A percentile compares a stretch with the other conserved stretches of the same genome.
Conservation (phyloP, 2,888 invertebrate genomes). For the Tridacna crocea region DNA sequence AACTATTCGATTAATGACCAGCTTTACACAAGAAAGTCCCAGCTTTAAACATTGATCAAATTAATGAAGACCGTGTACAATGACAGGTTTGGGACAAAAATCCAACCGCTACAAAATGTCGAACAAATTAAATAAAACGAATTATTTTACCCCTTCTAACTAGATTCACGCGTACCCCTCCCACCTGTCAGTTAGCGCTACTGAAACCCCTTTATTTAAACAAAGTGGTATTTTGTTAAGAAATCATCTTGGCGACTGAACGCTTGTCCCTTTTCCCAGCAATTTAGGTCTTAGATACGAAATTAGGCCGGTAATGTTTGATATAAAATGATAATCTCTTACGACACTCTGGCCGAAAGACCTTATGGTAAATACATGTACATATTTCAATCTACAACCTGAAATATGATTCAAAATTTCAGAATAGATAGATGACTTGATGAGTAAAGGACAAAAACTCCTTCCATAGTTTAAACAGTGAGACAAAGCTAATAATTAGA, state of each 20-base stretch:
- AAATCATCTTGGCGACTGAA: not conserved
- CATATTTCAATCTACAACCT: no score
- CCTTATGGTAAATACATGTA: no score
- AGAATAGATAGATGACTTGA: no score
- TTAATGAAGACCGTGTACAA: conserved; percentile 3
- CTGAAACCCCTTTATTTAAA: conserved; percentile 42
- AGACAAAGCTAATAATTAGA: conserved; percentile 55
- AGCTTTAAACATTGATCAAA: not conserved
- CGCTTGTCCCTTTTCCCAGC: not conserved
- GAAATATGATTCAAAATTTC: no score
- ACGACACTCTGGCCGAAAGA: no score
- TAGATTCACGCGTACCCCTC: conserved; percentile 58
- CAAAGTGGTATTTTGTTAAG: conserved; percentile 3
- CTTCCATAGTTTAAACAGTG: conserved; percentile 8
- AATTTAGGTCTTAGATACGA: not conserved
- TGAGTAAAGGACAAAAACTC: no score
- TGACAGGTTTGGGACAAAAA: conserved; percentile 23
- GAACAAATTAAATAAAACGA: conserved; percentile 64
- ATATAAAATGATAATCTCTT: no score
- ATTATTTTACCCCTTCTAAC: conserved; percentile 47
- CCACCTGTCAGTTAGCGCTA: conserved; percentile 58
- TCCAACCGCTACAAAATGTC: conserved; percentile 47
- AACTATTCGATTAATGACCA: not conserved
- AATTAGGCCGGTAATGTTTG: no score
- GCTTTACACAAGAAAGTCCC: not conserved